Evolutionary conservation across 2,113 vertebrate genomes (phyloP).

Genomic region (Sceloporus undulatus): DNA sequence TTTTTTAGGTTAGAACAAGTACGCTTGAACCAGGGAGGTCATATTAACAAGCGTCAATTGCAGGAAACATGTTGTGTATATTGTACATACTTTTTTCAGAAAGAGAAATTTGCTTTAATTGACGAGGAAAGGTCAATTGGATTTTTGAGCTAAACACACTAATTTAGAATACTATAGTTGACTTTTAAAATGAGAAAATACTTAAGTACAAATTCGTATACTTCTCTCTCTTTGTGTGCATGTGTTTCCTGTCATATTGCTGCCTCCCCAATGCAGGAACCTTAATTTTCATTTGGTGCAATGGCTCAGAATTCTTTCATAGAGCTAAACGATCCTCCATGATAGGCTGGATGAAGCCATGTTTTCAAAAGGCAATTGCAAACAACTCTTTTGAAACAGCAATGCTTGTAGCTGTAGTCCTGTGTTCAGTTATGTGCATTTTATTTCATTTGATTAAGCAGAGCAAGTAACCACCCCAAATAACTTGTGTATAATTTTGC

Average conservation of each 20-base stretch:
- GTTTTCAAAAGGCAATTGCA: not conserved
- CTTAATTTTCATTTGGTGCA: not conserved
- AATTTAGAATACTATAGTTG: not conserved
- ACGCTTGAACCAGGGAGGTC: conserved; percentile 49
- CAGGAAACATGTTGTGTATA: not conserved
- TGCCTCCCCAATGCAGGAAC: not conserved
- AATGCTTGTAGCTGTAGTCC: not conserved
- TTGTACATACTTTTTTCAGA: not conserved
- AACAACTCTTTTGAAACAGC: not conserved
- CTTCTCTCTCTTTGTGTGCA: not conserved
- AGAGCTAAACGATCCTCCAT: not conserved
- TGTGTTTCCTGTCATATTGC: no score
- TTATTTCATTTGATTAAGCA: not conserved
- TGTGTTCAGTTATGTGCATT: not conserved
- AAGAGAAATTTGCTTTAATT: not conserved
- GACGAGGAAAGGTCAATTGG: not conserved
- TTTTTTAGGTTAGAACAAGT: conserved; percentile 22
- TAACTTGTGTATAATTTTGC: not conserved
- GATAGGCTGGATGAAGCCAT: accelerated
- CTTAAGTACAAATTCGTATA: not conserved
- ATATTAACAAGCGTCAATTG: conserved; percentile 68
- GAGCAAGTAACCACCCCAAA: not conserved
- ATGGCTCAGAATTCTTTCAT: not conserved
- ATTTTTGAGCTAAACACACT: conserved; percentile 20
- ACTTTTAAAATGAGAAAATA: not conserved